A percentile compares a stretch with the other conserved stretches of the same genome.
Evolutionary conservation across 2,113 vertebrate species (phyloP).

Genomic region (Mionectes macconnelli): DNA sequence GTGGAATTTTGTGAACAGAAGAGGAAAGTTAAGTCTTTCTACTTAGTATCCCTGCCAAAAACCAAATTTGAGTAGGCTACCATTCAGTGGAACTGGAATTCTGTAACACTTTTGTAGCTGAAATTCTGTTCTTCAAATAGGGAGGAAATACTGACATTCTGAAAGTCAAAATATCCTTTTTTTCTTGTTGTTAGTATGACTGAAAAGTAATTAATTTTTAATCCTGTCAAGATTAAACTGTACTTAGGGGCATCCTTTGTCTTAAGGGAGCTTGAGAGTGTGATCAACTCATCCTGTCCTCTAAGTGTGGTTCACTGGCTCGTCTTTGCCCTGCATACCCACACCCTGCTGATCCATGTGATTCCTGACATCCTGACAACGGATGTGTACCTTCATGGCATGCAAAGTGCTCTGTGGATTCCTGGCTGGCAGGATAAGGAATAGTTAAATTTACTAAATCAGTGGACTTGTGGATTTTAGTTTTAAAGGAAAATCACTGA

Average conservation of each 20-base stretch:
- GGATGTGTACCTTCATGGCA: background rate
- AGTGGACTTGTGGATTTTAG: background rate
- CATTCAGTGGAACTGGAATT: background rate
- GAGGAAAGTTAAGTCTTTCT: background rate
- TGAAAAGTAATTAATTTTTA: background rate
- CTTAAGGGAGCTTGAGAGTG: background rate
- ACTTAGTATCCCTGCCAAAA: background rate
- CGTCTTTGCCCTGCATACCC: rapidly evolving
- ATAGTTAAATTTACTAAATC: background rate
- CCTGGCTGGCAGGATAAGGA: background rate
- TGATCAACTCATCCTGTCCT: background rate
- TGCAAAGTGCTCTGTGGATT: background rate
- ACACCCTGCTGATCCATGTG: background rate
- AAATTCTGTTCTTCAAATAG: background rate
- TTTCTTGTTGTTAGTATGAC: background rate
- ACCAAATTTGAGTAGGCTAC: background rate
- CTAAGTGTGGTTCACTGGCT: background rate
- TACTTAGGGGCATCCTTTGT: background rate
- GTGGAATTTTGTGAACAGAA: background rate
- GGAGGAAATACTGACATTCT: background rate
- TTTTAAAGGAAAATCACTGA: background rate
- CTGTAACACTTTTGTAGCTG: background rate
- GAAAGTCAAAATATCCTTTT: background rate
- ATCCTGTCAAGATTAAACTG: background rate
- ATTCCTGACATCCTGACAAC: no score